Percentiles rank a stretch among this genome's conserved stretches.
phyloP scores from a whole-genome alignment of 2,797 vertebrate species.

The Coccyzus lansbergi region DNA sequence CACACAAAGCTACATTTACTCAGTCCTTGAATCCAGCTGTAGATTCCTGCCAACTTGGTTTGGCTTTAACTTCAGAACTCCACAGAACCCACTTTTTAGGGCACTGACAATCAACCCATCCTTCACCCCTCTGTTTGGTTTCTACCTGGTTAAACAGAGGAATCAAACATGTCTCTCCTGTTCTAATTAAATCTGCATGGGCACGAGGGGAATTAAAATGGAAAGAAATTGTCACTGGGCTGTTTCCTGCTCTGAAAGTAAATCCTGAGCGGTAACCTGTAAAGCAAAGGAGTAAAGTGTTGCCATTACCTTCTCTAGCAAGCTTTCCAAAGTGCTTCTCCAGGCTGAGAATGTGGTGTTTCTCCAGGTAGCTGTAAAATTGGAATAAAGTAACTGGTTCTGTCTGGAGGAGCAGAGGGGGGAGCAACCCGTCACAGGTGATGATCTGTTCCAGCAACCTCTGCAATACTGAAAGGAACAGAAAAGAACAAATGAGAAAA shows the following conservation, averaged over 20 bases:
- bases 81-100: not conserved
- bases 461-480: slow-evolving; percentile 74
- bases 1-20: not conserved
- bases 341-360: slow-evolving; percentile 82
- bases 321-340: slow-evolving; percentile 88
- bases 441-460: slow-evolving; percentile 87
- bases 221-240: not conserved
- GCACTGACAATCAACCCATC: not conserved
- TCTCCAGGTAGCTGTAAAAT: slow-evolving; percentile 86
- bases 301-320: slow-evolving; percentile 87
- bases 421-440: slow-evolving; percentile 76
- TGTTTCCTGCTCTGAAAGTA: not conserved
- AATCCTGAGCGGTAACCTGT: accelerated
- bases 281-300: accelerated
- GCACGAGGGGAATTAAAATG: not conserved
- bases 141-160: accelerated
- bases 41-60: not conserved
- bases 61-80: not conserved
- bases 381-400: slow-evolving; percentile 88
- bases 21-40: not conserved
- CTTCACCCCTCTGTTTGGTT: not conserved
- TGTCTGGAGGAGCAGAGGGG: not conserved
- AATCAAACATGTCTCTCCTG: not conserved
- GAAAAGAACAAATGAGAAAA: not conserved
- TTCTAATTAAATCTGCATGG: not conserved